Evolutionary conservation across 2,888 invertebrate genomes (phyloP), one percentile per base, ranked within the genome.

Genomic region (Dugesia japonica): DNA sequence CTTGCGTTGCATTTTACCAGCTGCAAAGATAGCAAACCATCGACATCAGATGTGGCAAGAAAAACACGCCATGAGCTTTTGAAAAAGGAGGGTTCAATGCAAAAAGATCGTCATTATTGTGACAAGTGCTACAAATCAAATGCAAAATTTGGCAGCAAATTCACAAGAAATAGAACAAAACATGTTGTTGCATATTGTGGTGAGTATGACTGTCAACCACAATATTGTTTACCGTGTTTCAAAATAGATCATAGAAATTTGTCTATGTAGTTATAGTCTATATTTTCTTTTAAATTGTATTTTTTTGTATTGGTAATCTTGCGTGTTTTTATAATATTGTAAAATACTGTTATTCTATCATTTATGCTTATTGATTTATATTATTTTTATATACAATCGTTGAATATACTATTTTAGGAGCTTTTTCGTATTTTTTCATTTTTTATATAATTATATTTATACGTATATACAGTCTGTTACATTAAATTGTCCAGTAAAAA

Each of bases 211-310:
- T 9, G 38, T 38, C 38, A 38, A 9, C 38, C 38, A 13, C 38
- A 38, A 9, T 38, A 38, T 38, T 38, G 38, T 38, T 38, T 38
- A 38, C 38, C 38, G 38, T 38, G 38, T 38, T 38, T 38, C 38
- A 38, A 38, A 9, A 56, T n/a, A 56, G 56, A 56, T 56, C 56
- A 56, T 56, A 56, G 56, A 56, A 56, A 56, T 56, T 56, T 56
- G 56, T 56, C 56, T 56, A 56, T 56, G 56, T 56, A 56, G 56
- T 56, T 56, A n/a, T 56, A 56, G 56, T n/a, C 56, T 56, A 56
- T 56, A 56, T 56, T 56, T 56, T 56, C n/a, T 56, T 56, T 4
- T 56, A 56, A n/a, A 4, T n/a, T 56, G 17, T 56, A 56, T 56
- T 56, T 56, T 56, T 56, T 56, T 4, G 4, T 13, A 56, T 56